A percentile compares a stretch with the other conserved stretches of the same genome.
Conservation (phyloP, 2,888 invertebrate species). For the Lymantria dispar region DNA sequence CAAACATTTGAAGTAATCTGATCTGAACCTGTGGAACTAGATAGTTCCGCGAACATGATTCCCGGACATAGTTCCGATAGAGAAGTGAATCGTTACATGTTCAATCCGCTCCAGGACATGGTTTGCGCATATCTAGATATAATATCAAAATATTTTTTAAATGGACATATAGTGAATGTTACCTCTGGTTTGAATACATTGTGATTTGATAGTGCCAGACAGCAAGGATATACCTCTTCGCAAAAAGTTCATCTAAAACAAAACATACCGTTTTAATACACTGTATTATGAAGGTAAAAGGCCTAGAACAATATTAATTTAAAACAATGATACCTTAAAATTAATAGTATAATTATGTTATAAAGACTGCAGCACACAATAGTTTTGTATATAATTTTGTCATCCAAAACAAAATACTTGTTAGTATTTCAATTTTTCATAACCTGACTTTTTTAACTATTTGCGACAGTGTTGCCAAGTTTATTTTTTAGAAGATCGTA, state of each 20-base stretch:
- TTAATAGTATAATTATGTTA: neutral
- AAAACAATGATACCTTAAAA: constrained; percentile 12
- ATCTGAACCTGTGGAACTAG: too few relatives aligned
- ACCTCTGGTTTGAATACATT: constrained; percentile 56
- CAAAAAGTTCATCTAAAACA: constrained; percentile 71
- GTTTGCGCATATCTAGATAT: too few relatives aligned
- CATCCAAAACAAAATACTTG: neutral
- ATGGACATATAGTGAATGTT: constrained; percentile 9
- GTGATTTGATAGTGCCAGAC: constrained; percentile 55
- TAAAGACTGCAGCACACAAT: constrained; percentile 1
- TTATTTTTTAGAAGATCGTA: too few relatives aligned
- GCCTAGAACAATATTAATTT: neutral
- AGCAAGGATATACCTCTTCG: constrained; percentile 62
- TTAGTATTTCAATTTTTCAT: neutral
- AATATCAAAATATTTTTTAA: neutral
- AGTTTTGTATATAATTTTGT: constrained; percentile 11
- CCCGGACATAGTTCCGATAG: too few relatives aligned
- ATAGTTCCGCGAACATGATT: too few relatives aligned
- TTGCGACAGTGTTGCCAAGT: constrained; percentile 6
- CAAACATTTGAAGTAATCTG: too few relatives aligned
- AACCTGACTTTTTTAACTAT: neutral
- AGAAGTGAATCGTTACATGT: too few relatives aligned
- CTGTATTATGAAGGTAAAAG: too few relatives aligned
- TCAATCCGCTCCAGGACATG: too few relatives aligned
- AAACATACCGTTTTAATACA: constrained; percentile 2